Percentiles rank a stretch among this genome's conserved stretches.
Evolutionary conservation across 2,113 vertebrate genomes (phyloP).

Genomic region (Zapornia atra): DNA sequence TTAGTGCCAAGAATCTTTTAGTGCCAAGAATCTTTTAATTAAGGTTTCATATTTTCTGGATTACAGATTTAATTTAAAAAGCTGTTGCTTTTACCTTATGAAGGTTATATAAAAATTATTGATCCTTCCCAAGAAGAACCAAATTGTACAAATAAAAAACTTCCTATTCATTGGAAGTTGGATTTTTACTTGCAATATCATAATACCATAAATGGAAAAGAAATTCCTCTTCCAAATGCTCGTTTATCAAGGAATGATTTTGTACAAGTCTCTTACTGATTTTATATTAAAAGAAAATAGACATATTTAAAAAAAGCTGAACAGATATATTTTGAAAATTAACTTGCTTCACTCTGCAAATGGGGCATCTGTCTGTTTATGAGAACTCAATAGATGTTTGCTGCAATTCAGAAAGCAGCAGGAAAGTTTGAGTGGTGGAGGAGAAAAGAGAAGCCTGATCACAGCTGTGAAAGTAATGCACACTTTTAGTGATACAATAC

Average conservation of each 20-base stretch:
- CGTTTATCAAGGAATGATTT: not conserved
- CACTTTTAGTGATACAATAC: not conserved
- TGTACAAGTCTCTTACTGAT: not conserved
- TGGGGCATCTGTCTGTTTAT: not conserved
- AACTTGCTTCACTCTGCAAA: not conserved
- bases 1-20: not conserved
- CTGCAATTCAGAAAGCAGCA: not conserved
- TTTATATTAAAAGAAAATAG: not conserved
- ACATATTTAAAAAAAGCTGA: not conserved
- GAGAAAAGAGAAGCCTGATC: not conserved
- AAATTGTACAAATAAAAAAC: not conserved
- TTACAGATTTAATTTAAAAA: not conserved
- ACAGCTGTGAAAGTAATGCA: constrained; percentile 11
- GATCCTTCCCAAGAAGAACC: not conserved
- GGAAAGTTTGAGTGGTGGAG: not conserved
- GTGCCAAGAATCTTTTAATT: not conserved
- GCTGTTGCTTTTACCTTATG: not conserved
- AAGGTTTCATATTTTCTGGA: not conserved
- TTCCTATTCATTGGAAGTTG: not conserved
- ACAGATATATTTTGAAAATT: not conserved
- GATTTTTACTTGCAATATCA: not conserved
- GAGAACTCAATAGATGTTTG: not conserved
- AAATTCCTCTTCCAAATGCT: not conserved
- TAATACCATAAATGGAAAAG: not conserved
- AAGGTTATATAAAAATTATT: not conserved